Conservation (phyloP, 2,797 vertebrate genomes). For the Microctenopoma lineatum region DNA sequence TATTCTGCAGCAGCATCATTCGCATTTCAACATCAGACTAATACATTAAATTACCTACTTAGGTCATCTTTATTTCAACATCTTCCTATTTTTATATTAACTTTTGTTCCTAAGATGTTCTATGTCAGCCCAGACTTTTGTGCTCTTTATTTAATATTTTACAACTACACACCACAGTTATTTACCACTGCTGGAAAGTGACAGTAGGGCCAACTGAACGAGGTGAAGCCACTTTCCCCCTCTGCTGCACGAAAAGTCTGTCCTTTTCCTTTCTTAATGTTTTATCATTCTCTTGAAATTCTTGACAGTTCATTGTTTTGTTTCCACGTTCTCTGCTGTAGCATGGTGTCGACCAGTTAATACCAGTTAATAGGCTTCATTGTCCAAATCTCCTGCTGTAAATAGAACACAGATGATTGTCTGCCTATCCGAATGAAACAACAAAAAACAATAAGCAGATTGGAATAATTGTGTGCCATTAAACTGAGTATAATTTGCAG, state of each 20-base stretch:
- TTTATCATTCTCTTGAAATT: constrained; percentile 9
- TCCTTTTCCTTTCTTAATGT: constrained; percentile 1
- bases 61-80: background rate
- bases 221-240: background rate
- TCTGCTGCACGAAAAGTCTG: background rate
- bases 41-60: no score
- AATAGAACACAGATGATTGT: constrained; percentile 41
- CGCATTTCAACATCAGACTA: background rate
- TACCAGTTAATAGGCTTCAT: constrained; percentile 27
- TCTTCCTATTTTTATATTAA: background rate
- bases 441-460: constrained; percentile 1
- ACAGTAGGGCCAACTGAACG: constrained; percentile 5
- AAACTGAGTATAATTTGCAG: constrained; percentile 22
- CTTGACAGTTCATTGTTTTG: background rate
- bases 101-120: background rate
- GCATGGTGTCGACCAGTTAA: constrained; percentile 15
- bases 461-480: constrained; percentile 14
- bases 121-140: background rate
- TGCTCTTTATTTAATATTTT: background rate
- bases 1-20: background rate
- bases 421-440: background rate
- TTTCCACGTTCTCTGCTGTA: constrained; percentile 28
- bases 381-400: constrained; percentile 5
- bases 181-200: constrained; percentile 1
- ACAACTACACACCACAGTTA: background rate